A percentile compares a stretch with the other conserved stretches of the same genome.
phyloP scores from a whole-genome alignment of 1,140 invertebrate species.

The Nymphalis io region DNA sequence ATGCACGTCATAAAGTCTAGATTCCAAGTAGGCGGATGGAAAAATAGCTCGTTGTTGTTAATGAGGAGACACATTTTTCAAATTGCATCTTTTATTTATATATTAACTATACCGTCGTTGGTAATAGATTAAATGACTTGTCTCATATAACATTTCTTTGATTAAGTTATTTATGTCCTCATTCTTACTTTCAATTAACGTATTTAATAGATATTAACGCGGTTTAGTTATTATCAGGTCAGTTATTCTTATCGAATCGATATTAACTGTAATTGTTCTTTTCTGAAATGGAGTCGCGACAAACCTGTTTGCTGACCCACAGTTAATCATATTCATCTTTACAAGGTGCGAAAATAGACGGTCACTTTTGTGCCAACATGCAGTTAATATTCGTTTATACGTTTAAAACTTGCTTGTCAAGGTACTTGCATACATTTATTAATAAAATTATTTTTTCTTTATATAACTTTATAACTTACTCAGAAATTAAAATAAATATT shows the following conservation, averaged over 20 bases:
- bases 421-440: too few relatives aligned
- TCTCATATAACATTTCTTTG: constrained; percentile 24
- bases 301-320: background rate
- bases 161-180: constrained; percentile 27
- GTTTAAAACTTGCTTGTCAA: background rate
- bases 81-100: constrained; percentile 24
- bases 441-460: too few relatives aligned
- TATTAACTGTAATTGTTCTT: background rate
- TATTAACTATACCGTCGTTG: constrained; percentile 8
- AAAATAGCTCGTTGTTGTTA: constrained; percentile 22
- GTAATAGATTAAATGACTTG: constrained; percentile 16
- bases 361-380: background rate
- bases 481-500: too few relatives aligned
- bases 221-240: background rate
- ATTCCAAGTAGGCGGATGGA: constrained; percentile 31
- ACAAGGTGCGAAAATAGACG: background rate
- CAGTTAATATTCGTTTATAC: background rate
- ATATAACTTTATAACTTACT: too few relatives aligned
- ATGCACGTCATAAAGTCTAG: constrained; percentile 31
- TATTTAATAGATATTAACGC: background rate
- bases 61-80: constrained; percentile 32
- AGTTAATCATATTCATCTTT: constrained; percentile 1
- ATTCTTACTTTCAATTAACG: constrained; percentile 21
- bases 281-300: background rate
- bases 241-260: background rate